A percentile compares a stretch with the other conserved stretches of the same genome.
Conservation (phyloP, 2,113 vertebrate species). For the Charina bottae region DNA sequence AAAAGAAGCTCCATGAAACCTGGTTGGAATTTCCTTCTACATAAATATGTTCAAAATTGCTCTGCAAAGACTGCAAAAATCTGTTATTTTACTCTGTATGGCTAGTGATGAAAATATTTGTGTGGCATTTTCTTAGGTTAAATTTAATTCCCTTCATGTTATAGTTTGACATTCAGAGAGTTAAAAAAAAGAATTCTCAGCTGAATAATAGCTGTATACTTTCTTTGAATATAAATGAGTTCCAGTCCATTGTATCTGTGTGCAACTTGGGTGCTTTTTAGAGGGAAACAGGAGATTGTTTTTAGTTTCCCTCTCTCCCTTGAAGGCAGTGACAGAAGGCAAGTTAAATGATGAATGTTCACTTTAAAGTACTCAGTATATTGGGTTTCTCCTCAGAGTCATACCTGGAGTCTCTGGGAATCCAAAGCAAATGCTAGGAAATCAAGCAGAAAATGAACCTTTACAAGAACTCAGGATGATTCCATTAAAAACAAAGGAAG, state of each 20-base stretch:
- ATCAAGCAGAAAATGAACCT: conserved; percentile 54
- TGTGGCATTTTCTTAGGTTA: background rate
- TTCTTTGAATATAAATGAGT: conserved; percentile 32
- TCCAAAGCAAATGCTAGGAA: conserved; percentile 43
- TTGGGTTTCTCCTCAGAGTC: conserved; percentile 43
- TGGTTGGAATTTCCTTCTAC: background rate
- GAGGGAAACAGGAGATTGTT: conserved; percentile 31
- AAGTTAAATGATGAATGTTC: conserved; percentile 38
- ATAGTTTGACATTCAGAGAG: background rate
- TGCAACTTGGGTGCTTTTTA: background rate
- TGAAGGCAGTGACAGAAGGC: conserved; percentile 26
- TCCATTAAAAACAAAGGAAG: conserved; percentile 23
- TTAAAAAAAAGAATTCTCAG: background rate
- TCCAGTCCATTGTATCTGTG: background rate
- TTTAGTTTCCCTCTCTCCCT: conserved; percentile 29
- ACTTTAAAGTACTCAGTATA: conserved; percentile 46
- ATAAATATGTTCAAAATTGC: background rate
- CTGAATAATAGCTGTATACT: background rate
- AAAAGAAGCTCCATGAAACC: background rate
- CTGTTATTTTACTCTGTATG: background rate
- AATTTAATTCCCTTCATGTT: background rate
- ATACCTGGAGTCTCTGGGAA: conserved; percentile 30
- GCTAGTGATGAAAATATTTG: background rate
- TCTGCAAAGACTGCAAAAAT: background rate
- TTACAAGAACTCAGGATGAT: background rate